These are phyloP conservation scores for Coenobita brevimanus DNA, from an alignment of 1,140 invertebrate species.

Conservation along the genomic window DNA sequence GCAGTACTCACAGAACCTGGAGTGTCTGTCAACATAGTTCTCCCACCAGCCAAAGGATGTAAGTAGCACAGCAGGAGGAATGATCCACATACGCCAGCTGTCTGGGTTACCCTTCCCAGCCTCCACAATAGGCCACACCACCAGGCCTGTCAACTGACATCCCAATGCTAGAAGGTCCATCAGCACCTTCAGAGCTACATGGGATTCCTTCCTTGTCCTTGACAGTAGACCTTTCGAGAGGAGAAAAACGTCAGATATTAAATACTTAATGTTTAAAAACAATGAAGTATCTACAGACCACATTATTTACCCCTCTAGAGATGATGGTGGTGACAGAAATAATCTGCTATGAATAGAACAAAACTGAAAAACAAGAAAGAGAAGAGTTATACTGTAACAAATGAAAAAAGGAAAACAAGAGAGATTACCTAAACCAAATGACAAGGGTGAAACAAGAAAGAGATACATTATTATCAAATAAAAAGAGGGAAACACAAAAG, in stretches of 20 bases:
- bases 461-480: too few species aligned
- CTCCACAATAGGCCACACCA: conserved; percentile 87
- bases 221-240: conserved; percentile 82
- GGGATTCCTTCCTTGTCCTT: conserved; percentile 85
- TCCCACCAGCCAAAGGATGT: conserved; percentile 97
- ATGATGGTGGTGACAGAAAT: too few species aligned
- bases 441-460: too few species aligned
- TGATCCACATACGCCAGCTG: conserved; percentile 80
- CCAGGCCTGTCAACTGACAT: conserved; percentile 90
- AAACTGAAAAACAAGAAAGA: too few species aligned
- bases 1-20: conserved; percentile 77
- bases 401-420: too few species aligned
- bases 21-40: conserved; percentile 91
- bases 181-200: conserved; percentile 84
- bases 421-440: too few species aligned
- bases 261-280: too few species aligned
- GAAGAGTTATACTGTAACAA: too few species aligned
- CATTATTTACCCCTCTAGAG: too few species aligned
- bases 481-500: too few species aligned
- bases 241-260: neutral
- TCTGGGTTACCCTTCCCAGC: conserved; percentile 73
- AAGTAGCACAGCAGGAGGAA: conserved; percentile 87
- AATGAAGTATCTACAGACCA: too few species aligned
- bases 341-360: too few species aligned
- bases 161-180: conserved; percentile 87